Percentiles rank a stretch among this genome's conserved stretches.
These are phyloP conservation scores for Rhamnusium bicolor DNA, from an alignment of 2,888 invertebrate genomes.

Conservation along the genomic window DNA sequence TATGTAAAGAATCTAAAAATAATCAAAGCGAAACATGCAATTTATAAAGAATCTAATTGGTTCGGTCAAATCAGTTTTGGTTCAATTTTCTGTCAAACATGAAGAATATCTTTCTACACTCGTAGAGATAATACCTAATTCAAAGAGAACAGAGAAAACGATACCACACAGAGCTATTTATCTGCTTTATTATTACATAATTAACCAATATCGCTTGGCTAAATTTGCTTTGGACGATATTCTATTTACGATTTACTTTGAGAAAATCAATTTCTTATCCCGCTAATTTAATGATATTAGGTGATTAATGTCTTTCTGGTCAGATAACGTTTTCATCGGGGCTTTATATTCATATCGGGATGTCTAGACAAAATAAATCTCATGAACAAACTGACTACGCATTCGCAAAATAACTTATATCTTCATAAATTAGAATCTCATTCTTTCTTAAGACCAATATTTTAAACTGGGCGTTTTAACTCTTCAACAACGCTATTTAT, in stretches of 20 bases:
- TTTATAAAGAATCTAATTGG: too few relatives aligned
- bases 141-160: too few relatives aligned
- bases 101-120: too few relatives aligned
- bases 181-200: background rate
- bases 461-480: background rate
- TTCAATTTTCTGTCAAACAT: too few relatives aligned
- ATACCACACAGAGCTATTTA: background rate
- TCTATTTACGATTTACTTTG: background rate
- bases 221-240: background rate
- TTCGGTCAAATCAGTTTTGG: too few relatives aligned
- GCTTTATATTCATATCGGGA: constrained; percentile 8
- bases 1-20: too few relatives aligned
- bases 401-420: background rate
- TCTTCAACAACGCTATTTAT: background rate
- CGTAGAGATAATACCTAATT: too few relatives aligned
- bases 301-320: constrained; percentile 19
- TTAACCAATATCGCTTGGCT: background rate
- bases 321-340: constrained; percentile 10
- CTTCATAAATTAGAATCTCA: background rate
- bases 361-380: background rate
- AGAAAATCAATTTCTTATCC: background rate
- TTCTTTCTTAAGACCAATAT: background rate
- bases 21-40: too few relatives aligned
- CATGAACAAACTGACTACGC: background rate
- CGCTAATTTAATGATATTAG: constrained; percentile 17